phyloP scores from a whole-genome alignment of 2,113 vertebrate species.

The Camelus dromedarius region DNA sequence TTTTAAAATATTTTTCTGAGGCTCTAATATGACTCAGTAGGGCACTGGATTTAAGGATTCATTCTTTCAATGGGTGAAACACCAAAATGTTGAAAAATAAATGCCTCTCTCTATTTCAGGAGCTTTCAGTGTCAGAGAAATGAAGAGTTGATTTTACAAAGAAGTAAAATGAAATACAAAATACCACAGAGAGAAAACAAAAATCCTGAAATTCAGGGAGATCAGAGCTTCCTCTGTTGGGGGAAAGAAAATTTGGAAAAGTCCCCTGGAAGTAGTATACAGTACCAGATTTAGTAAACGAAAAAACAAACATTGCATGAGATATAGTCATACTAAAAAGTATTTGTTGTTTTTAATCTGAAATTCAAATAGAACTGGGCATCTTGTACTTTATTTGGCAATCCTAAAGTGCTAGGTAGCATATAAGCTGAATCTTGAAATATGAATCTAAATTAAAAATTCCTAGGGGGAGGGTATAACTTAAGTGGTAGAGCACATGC shows the following conservation, averaged over 20 bases:
- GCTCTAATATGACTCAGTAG: background rate
- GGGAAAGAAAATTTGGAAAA: background rate
- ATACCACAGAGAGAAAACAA: background rate
- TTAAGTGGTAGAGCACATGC: too few relatives aligned
- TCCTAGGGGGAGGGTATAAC: background rate
- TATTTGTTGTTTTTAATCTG: background rate
- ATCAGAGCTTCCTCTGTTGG: background rate
- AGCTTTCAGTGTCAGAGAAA: background rate
- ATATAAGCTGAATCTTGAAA: background rate
- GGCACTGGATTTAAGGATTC: background rate
- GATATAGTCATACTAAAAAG: background rate
- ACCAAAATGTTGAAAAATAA: constrained; percentile 24
- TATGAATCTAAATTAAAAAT: background rate
- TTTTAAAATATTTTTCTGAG: background rate
- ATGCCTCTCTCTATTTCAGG: background rate
- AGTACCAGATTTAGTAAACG: background rate
- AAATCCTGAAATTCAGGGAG: background rate
- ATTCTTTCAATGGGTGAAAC: background rate
- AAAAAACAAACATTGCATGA: background rate
- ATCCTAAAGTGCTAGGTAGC: background rate
- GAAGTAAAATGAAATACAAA: constrained; percentile 16
- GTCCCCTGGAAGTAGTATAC: background rate
- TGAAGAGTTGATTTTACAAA: background rate
- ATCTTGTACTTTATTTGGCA: constrained; percentile 14
- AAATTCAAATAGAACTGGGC: background rate